Base-by-base conservation (phyloP, 2,888 invertebrate species). In the Sinotaia quadrata region DNA sequence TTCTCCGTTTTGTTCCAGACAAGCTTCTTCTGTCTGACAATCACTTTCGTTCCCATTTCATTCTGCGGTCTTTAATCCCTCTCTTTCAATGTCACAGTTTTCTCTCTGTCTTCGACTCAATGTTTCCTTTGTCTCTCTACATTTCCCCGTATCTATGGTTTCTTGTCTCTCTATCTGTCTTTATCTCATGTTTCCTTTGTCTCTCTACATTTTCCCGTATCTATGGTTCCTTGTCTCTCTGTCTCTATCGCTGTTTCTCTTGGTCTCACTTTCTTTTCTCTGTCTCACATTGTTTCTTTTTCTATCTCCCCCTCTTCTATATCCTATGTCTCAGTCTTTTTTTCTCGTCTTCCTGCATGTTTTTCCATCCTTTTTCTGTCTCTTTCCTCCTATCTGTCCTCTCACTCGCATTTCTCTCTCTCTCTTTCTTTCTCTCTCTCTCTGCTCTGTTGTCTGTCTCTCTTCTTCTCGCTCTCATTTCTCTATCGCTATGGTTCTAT, bases 331-430 rank as follows among this genome's bases (percentile, higher is more conserved):
- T 49, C 49, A 21, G 8, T 49, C n/a, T 49, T n/a, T 49, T 8
- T 49, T n/a, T 18, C 24, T n/a, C 8, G n/a, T 49, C 49, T 18
- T 21, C 24, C 49, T 18, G 8, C 7, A n/a, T 49, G 8, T 49
- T 24, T 18, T 10, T 49, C 3, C 24, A 8, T 49, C n/a, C n/a
- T 10, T 49, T 24, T 18, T 10, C 7, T 49, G n/a, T 49, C 41
- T 41, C 41, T 41, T 15, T 41, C 41, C 15, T 15, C 15, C 49
- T 49, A 10, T 49, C 49, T 49, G 8, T 49, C 49, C 24, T 49
- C 49, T 49, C n/a, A 21, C 49, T 49, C n/a, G n/a, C 49, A 21
- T n/a, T 41, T 49, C 49, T 49, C 49, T 49, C 49, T 49, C 49
- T 49, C 49, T 49, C 49, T 49, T 4, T 49, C 49, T 49, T 24